A percentile compares a stretch with the other conserved stretches of the same genome.
These are phyloP conservation scores for Gorsachius goisagi DNA, from an alignment of 2,113 vertebrate species.

Conservation along the genomic window DNA sequence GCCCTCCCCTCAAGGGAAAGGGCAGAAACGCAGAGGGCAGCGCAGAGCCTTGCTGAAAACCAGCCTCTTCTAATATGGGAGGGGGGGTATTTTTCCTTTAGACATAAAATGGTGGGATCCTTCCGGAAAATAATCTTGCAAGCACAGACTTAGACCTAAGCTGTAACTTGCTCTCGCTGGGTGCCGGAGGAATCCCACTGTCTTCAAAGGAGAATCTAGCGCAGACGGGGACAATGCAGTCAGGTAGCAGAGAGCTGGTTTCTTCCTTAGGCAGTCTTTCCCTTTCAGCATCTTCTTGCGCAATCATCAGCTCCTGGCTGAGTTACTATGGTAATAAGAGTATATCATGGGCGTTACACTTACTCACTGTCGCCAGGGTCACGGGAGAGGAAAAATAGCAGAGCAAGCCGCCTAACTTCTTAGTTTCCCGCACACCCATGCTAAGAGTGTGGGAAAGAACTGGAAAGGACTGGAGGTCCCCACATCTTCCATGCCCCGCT, in stretches of 20 bases:
- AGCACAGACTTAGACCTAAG: background rate
- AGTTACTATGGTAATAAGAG: conserved; percentile 58
- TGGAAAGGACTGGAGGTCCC: background rate
- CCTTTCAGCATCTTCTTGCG: conserved; percentile 18
- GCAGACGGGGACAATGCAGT: background rate
- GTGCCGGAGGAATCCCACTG: background rate
- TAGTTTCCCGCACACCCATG: background rate
- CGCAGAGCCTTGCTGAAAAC: background rate
- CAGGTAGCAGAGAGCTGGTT: background rate
- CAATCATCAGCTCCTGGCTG: conserved; percentile 5
- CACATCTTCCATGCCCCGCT: background rate
- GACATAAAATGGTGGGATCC: background rate
- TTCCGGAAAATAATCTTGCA: background rate
- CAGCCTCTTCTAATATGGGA: background rate
- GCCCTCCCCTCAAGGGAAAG: background rate
- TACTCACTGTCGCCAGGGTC: conserved; percentile 8
- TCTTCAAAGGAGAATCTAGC: background rate
- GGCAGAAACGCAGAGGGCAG: background rate
- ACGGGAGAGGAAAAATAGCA: conserved; percentile 2
- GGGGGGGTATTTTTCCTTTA: background rate
- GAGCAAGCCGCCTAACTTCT: background rate
- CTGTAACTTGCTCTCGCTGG: background rate
- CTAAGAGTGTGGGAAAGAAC: background rate
- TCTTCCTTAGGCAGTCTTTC: conserved; percentile 4
- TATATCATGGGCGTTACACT: background rate